These are phyloP conservation scores for Andrena minutula DNA, from an alignment of 2,888 invertebrate genomes.

Conservation along the genomic window DNA sequence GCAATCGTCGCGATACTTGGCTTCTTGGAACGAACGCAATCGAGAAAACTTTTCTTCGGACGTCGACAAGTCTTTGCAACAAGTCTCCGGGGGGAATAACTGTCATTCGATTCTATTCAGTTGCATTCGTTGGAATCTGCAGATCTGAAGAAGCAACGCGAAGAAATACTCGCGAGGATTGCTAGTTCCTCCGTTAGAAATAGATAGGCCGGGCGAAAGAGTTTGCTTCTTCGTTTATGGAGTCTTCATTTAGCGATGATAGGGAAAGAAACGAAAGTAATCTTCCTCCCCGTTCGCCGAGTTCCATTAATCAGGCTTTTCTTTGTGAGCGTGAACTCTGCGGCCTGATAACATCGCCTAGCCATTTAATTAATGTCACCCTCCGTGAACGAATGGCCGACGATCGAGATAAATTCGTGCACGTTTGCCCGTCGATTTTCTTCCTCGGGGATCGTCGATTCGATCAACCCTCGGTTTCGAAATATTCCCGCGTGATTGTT, in stretches of 20 bases:
- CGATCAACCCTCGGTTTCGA: not conserved
- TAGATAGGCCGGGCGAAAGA: too few relatives aligned
- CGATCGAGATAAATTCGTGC: constrained; percentile 65
- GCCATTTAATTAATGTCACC: constrained; percentile 74
- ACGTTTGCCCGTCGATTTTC: constrained; percentile 28
- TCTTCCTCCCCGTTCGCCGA: constrained; percentile 53
- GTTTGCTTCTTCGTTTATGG: constrained; percentile 47
- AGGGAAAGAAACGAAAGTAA: constrained; percentile 59
- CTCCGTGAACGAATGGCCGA: constrained; percentile 61
- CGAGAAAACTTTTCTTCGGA: not conserved
- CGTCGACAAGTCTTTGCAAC: too few relatives aligned
- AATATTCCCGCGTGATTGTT: not conserved
- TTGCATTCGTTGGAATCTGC: too few relatives aligned
- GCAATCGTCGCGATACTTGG: constrained; percentile 21
- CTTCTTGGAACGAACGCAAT: not conserved
- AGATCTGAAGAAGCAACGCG: too few relatives aligned
- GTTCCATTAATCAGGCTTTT: constrained; percentile 72
- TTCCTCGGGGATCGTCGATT: constrained; percentile 1
- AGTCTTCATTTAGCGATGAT: constrained; percentile 51
- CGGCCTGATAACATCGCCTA: constrained; percentile 68
- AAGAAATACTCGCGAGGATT: not conserved
- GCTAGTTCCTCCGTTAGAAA: not conserved
- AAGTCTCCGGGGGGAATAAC: too few relatives aligned
- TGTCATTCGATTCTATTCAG: too few relatives aligned
- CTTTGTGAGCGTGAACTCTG: constrained; percentile 66